Percentiles rank a stretch among this genome's conserved stretches.
phyloP scores from a whole-genome alignment of 2,888 invertebrate species.

The Sinohyriopsis cumingii region DNA sequence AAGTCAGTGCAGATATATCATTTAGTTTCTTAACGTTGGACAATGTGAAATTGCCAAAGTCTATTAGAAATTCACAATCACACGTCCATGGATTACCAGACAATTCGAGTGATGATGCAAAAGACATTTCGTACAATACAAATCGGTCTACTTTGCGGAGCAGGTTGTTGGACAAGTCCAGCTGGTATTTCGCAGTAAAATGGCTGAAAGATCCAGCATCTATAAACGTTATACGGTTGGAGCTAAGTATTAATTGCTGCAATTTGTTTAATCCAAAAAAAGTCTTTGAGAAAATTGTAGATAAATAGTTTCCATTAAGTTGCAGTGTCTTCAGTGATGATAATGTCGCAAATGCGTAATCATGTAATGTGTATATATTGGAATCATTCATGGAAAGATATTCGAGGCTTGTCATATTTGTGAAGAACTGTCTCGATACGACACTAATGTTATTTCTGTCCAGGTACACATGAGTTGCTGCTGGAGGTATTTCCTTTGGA shows the following conservation, averaged over 20 bases:
- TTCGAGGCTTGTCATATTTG: too few species aligned
- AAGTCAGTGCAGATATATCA: slow-evolving; percentile 13
- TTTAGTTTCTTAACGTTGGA: not conserved
- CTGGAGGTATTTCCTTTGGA: too few species aligned
- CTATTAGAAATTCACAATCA: slow-evolving; percentile 26
- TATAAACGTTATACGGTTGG: slow-evolving; percentile 25
- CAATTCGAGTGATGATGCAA: slow-evolving; percentile 25
- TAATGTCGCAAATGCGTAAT: not conserved
- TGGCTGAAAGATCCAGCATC: slow-evolving; percentile 35
- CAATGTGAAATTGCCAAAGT: slow-evolving; percentile 5
- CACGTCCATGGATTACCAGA: slow-evolving; percentile 40
- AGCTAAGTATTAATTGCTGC: slow-evolving; percentile 10
- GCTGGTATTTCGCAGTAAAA: slow-evolving; percentile 25
- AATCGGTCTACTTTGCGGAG: slow-evolving; percentile 26
- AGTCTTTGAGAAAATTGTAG: slow-evolving; percentile 5
- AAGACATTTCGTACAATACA: slow-evolving; percentile 19
- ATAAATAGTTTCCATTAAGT: slow-evolving; percentile 5
- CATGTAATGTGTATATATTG: not conserved
- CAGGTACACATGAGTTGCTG: too few species aligned
- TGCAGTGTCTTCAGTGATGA: not conserved
- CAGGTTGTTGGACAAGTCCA: slow-evolving; percentile 38
- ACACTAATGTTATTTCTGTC: too few species aligned
- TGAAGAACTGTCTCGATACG: too few species aligned
- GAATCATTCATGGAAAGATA: too few species aligned
- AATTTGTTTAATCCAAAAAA: slow-evolving; percentile 12